Percentiles rank a stretch among this genome's conserved stretches.
phyloP scores from a whole-genome alignment of 2,888 invertebrate genomes.

The Petrolisthes manimaculis region DNA sequence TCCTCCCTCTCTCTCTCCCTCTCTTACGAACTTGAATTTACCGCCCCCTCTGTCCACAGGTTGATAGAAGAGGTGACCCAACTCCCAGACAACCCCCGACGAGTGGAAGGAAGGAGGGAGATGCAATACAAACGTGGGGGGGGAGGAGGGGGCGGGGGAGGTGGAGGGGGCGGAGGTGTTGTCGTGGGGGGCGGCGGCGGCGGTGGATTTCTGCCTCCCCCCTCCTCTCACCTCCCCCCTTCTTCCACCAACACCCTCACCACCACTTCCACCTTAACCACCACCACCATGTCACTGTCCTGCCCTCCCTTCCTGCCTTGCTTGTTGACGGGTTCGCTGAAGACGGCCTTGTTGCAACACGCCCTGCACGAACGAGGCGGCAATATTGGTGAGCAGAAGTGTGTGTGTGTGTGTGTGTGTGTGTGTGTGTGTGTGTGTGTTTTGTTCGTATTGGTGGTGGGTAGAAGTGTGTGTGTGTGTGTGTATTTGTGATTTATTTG shows the following conservation, averaged over 20 bases:
- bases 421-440: too few relatives aligned
- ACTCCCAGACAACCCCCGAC: constrained; percentile 34
- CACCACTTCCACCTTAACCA: not conserved
- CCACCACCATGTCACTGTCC: not conserved
- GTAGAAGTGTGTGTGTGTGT: too few relatives aligned
- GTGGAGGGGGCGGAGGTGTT: not conserved
- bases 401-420: not conserved
- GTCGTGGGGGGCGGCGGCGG: not conserved
- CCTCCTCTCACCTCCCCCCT: not conserved
- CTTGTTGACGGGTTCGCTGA: constrained; percentile 69
- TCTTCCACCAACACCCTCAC: not conserved
- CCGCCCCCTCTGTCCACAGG: constrained; percentile 11
- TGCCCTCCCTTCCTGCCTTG: constrained; percentile 67
- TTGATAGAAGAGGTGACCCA: constrained; percentile 56
- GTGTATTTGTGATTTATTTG: too few relatives aligned
- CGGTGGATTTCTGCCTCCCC: not conserved
- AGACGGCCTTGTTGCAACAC: constrained; percentile 70
- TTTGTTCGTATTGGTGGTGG: too few relatives aligned
- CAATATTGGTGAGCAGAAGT: constrained; percentile 72
- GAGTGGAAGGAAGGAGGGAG: constrained; percentile 50
- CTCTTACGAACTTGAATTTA: too few relatives aligned
- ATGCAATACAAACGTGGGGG: constrained; percentile 46
- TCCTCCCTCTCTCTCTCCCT: not conserved
- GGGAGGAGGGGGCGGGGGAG: constrained; percentile 1
- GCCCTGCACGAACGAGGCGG: constrained; percentile 73